Conservation (phyloP, 2,888 invertebrate species). For the Rhogogaster chlorosoma region DNA sequence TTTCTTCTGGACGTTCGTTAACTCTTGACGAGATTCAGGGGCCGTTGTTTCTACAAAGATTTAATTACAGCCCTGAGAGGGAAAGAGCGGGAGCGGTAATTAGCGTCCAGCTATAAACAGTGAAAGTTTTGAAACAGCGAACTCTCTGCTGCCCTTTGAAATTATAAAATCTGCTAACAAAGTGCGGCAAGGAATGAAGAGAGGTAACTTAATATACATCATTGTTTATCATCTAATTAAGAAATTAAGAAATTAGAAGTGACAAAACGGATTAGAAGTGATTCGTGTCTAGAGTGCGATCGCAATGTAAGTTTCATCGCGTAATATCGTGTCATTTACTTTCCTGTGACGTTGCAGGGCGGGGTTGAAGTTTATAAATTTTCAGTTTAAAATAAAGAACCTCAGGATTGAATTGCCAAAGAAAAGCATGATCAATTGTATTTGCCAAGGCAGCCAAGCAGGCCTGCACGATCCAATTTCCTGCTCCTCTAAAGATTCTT, state of each 20-base stretch:
- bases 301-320: not conserved
- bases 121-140: slow-evolving; percentile 17
- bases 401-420: not conserved
- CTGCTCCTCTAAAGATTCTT: slow-evolving; percentile 14
- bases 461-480: slow-evolving; percentile 2
- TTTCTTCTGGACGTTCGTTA: slow-evolving; percentile 21
- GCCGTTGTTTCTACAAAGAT: slow-evolving; percentile 4
- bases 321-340: not conserved
- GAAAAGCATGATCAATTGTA: slow-evolving; percentile 6
- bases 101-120: slow-evolving; percentile 41
- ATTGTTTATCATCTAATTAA: not conserved
- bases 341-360: not conserved
- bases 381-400: not conserved
- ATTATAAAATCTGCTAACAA: slow-evolving; percentile 22
- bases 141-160: not conserved
- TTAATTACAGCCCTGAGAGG: slow-evolving; percentile 6
- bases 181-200: slow-evolving; percentile 14
- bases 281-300: not conserved
- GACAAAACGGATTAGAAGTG: not conserved
- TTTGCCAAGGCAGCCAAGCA: not conserved
- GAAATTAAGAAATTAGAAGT: not conserved
- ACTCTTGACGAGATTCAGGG: not conserved
- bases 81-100: not conserved
- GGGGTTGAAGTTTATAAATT: not conserved
- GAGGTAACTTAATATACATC: not conserved